Conservation (phyloP, 2,797 vertebrate species). For the Pelobates cultripes region DNA sequence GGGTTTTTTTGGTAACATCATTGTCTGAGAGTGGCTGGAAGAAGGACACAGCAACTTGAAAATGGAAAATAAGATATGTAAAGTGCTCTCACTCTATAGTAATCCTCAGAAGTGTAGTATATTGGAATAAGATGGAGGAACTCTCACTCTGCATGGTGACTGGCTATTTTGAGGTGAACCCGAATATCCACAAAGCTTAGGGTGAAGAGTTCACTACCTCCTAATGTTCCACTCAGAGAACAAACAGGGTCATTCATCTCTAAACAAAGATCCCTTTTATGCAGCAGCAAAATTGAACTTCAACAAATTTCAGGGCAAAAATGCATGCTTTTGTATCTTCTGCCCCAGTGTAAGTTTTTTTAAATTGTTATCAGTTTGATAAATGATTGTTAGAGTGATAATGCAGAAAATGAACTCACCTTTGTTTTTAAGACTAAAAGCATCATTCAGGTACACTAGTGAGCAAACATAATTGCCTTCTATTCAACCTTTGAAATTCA, state of each 20-base stretch:
- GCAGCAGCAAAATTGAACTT: constrained; percentile 5
- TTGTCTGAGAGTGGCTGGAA: not conserved
- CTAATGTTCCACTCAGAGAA: not conserved
- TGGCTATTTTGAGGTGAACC: constrained; percentile 9
- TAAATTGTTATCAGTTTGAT: not conserved
- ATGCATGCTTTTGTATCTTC: constrained; percentile 10
- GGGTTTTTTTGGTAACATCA: no score
- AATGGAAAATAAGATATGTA: not conserved
- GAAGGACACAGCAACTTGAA: not conserved
- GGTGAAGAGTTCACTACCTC: constrained; percentile 29
- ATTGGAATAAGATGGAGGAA: not conserved
- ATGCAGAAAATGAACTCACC: no score
- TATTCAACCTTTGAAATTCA: no score
- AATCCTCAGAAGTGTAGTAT: not conserved
- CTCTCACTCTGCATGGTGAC: not conserved
- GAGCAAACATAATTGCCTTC: no score
- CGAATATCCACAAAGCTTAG: constrained; percentile 13
- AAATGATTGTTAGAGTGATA: not conserved
- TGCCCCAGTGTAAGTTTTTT: constrained; percentile 1
- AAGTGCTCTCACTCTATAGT: not conserved
- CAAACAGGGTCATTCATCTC: constrained; percentile 23
- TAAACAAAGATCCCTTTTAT: constrained; percentile 24
- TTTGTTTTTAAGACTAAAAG: no score
- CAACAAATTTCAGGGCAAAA: constrained; percentile 2
- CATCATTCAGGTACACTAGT: no score